A percentile compares a stretch with the other conserved stretches of the same genome.
These are phyloP conservation scores for Nomada fabriciana DNA, from an alignment of 2,888 invertebrate genomes.

Conservation along the genomic window DNA sequence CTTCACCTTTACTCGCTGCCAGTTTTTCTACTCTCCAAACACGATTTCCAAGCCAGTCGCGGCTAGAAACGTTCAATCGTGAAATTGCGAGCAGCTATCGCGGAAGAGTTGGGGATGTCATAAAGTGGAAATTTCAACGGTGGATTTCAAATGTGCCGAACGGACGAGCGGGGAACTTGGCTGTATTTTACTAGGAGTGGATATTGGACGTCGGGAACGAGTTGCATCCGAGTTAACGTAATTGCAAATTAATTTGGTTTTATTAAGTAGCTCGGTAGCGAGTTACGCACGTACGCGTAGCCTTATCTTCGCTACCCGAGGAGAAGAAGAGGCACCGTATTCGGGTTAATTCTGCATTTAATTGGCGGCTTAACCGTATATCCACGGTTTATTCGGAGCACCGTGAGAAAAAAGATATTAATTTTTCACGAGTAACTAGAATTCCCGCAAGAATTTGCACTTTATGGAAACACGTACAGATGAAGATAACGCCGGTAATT, in stretches of 20 bases:
- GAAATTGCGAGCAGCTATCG: too few species aligned
- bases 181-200: neutral
- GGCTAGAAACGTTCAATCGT: too few species aligned
- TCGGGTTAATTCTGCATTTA: constrained; percentile 70
- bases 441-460: constrained; percentile 65
- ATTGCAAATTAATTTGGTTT: constrained; percentile 59
- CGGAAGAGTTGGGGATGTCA: neutral
- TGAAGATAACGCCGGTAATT: constrained; percentile 55
- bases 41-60: too few species aligned
- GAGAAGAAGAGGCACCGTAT: constrained; percentile 46
- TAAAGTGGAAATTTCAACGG: neutral
- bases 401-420: constrained; percentile 66
- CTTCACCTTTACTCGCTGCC: too few species aligned
- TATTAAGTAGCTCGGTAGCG: constrained; percentile 46
- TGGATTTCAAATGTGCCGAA: neutral
- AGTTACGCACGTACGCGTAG: constrained; percentile 19
- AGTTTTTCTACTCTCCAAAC: too few species aligned
- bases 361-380: constrained; percentile 66
- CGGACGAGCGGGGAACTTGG: constrained; percentile 12
- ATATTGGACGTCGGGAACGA: constrained; percentile 31
- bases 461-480: constrained; percentile 61
- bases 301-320: constrained; percentile 13
- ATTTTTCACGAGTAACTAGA: constrained; percentile 65
- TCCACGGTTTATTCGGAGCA: constrained; percentile 51
- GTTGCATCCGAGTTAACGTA: constrained; percentile 54